phyloP scores from a whole-genome alignment of 2,113 vertebrate species.

The Canis aureus region DNA sequence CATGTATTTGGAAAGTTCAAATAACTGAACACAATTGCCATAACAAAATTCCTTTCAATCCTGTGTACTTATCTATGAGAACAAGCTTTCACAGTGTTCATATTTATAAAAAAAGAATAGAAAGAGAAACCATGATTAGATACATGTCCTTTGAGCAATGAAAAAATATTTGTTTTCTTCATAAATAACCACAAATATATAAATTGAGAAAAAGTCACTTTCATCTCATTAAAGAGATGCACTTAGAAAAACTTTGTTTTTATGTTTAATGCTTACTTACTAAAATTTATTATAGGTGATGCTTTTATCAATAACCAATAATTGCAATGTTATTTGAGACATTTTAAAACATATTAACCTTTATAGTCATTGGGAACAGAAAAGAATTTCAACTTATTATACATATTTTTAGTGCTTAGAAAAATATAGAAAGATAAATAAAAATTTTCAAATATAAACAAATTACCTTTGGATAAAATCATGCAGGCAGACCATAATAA shows the following conservation, averaged over 20 bases:
- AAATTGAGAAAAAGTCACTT: not conserved
- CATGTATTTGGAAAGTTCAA: not conserved
- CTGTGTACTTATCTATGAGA: not conserved
- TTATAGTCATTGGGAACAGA: not conserved
- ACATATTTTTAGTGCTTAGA: not conserved
- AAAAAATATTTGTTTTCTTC: conserved; percentile 19
- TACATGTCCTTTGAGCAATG: not conserved
- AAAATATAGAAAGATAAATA: not conserved
- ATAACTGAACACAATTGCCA: not conserved
- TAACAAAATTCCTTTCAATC: not conserved
- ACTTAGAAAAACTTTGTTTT: not conserved
- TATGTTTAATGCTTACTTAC: not conserved
- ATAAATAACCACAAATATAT: not conserved
- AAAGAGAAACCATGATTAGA: conserved; percentile 7
- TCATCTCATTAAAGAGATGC: not conserved
- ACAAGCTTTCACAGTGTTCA: not conserved
- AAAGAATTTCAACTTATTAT: not conserved
- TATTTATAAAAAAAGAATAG: not conserved
- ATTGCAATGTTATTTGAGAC: not conserved
- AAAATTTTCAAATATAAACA: conserved; percentile 32
- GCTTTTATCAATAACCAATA: conserved; percentile 29
- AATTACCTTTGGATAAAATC: conserved; percentile 20
- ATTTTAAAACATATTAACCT: not conserved
- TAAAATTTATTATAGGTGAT: not conserved
- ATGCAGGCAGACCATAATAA: not conserved